phyloP scores from a whole-genome alignment of 2,888 invertebrate species.

The Rhingia campestris region DNA sequence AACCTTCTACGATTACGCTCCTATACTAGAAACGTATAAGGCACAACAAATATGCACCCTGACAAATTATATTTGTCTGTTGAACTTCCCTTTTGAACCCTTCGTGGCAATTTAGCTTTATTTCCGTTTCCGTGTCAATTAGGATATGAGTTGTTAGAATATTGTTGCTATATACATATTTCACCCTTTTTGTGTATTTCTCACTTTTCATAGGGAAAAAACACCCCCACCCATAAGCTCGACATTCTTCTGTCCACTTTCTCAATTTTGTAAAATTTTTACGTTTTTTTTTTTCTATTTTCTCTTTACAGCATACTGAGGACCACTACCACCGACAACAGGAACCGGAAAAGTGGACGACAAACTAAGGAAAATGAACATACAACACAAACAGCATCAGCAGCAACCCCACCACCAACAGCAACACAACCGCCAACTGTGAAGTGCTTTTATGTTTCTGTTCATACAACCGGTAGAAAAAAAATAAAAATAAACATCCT shows the following conservation, averaged over 20 bases:
- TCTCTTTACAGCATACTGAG: constrained; percentile 32
- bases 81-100: constrained; percentile 63
- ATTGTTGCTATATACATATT: constrained; percentile 30
- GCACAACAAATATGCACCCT: not conserved
- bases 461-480: constrained; percentile 60
- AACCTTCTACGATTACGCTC: too few species aligned
- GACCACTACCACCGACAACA: constrained; percentile 60
- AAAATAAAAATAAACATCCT: constrained; percentile 70
- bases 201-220: constrained; percentile 28
- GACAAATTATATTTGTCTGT: constrained; percentile 49
- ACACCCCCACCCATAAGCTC: constrained; percentile 19
- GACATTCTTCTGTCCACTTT: constrained; percentile 52
- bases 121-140: constrained; percentile 73
- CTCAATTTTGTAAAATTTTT: constrained; percentile 36
- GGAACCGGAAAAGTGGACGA: constrained; percentile 74
- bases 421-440: constrained; percentile 47
- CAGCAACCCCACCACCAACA: constrained; percentile 39
- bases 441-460: constrained; percentile 59
- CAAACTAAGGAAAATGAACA: constrained; percentile 67
- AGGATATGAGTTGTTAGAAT: constrained; percentile 64
- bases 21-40: not conserved
- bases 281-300: constrained; percentile 34
- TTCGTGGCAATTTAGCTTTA: constrained; percentile 61
- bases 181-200: constrained; percentile 3
- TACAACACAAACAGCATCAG: constrained; percentile 26